phyloP scores from a whole-genome alignment of 2,113 vertebrate genomes.

The Oreochromis tanganicae region DNA sequence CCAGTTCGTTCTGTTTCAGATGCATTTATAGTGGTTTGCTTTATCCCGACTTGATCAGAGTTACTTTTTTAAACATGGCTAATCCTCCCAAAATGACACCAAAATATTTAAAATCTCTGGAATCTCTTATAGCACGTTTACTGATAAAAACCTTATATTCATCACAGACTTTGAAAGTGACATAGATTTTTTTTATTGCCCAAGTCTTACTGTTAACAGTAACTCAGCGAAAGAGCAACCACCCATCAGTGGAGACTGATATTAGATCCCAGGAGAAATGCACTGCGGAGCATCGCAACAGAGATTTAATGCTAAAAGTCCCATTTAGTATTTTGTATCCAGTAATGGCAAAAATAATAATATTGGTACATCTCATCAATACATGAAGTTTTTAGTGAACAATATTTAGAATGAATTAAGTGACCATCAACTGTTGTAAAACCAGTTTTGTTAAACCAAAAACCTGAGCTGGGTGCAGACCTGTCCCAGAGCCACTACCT shows the following conservation, averaged over 20 bases:
- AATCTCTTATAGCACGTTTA: fast-evolving
- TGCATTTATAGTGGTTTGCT: fast-evolving
- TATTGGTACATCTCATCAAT: neutral
- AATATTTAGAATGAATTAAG: neutral
- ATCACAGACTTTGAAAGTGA: neutral
- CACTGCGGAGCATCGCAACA: neutral
- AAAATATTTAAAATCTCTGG: neutral
- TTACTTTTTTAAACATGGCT: neutral
- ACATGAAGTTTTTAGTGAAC: neutral
- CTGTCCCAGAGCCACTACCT: neutral
- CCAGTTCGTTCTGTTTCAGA: fast-evolving
- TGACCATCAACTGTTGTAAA: neutral
- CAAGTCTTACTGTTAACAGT: neutral
- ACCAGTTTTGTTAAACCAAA: neutral
- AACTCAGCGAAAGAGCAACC: fast-evolving
- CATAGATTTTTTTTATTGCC: neutral
- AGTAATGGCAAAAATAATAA: neutral
- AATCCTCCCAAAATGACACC: neutral
- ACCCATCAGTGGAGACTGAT: neutral
- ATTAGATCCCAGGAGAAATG: neutral
- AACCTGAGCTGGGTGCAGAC: neutral
- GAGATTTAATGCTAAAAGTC: neutral
- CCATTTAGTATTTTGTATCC: neutral
- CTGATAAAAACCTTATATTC: neutral
- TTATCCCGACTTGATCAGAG: neutral